Conservation (phyloP, 2,888 invertebrate species). For the Trichogramma dendrolimi region DNA sequence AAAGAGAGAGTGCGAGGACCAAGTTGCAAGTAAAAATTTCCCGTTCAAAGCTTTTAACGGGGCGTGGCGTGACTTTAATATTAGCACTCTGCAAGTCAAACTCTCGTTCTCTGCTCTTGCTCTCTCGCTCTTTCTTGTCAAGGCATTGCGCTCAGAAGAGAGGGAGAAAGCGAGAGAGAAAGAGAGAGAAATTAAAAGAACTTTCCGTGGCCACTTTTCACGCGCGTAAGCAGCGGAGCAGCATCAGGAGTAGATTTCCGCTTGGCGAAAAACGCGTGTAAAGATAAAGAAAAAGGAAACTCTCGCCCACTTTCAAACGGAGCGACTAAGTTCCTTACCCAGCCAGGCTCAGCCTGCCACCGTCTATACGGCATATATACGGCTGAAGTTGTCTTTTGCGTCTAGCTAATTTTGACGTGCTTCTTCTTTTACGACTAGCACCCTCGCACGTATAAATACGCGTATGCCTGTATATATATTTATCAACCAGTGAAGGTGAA, state of each 20-base stretch:
- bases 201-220: constrained; percentile 27
- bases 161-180: no score
- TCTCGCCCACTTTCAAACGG: no score
- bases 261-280: constrained; percentile 20
- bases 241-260: constrained; percentile 15
- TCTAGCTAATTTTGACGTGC: constrained; percentile 28
- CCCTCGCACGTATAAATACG: constrained; percentile 4
- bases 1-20: no score
- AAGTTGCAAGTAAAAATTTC: constrained; percentile 1
- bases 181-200: constrained; percentile 35
- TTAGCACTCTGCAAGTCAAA: constrained; percentile 39
- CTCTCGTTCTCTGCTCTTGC: constrained; percentile 10
- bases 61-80: constrained; percentile 35
- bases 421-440: background rate
- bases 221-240: background rate
- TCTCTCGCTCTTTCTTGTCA: background rate
- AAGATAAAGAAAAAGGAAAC: background rate
- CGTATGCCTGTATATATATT: background rate
- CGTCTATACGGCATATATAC: no score
- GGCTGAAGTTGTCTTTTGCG: constrained; percentile 6
- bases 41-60: constrained; percentile 19
- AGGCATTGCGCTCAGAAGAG: background rate
- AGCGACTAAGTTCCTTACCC: no score
- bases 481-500: background rate
- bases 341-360: no score